Base-by-base conservation (phyloP, 2,888 invertebrate species). In the Brenthis hecate region DNA sequence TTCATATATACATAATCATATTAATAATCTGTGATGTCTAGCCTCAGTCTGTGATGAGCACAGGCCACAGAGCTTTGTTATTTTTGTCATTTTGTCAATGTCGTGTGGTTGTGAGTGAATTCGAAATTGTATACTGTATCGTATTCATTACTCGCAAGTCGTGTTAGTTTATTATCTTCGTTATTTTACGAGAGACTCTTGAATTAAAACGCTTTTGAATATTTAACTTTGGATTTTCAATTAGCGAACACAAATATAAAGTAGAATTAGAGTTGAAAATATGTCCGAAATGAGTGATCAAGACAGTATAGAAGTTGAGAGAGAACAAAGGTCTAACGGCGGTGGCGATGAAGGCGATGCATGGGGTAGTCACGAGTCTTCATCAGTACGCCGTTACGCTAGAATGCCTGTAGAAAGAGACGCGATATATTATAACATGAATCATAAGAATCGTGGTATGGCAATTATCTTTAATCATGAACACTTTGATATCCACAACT, bases 381-480 rank as follows among this genome's bases (percentile, higher is more conserved):
- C 88, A 13, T 82, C 83, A 72, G 74, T 85, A 80, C 84, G 87
- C 78, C 81, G 89, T 83, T 71, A 94, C 89, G 77, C 92, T 1
- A 85, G 83, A 57, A 96, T 96, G 95, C 94, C 96, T 11, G 94
- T 94, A 0, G 94, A 94, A 66, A 94, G 95, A 73, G 94, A 96
- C 85, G 95, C 96, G 1, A 91, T 94, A 0, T 95, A 96, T 81
- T 99, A 98, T 85, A 97, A 96, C 75, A 98, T 98, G 98, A 95
- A 95, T 78, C 97, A 98, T 84, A 93, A 94, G 75, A 93, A 94
- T 72, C 94, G 98, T 68, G 98, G 99, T 4, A 87, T 95, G 75
- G 98, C 98, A 4, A 85, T 98, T 16, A 97, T 99, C 80, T 97
- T 99, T 81, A 99, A 98, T 85, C 98, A 99, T 83, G 97, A 97